phyloP scores from a whole-genome alignment of 2,113 vertebrate genomes.

The Myotis yumanensis region DNA sequence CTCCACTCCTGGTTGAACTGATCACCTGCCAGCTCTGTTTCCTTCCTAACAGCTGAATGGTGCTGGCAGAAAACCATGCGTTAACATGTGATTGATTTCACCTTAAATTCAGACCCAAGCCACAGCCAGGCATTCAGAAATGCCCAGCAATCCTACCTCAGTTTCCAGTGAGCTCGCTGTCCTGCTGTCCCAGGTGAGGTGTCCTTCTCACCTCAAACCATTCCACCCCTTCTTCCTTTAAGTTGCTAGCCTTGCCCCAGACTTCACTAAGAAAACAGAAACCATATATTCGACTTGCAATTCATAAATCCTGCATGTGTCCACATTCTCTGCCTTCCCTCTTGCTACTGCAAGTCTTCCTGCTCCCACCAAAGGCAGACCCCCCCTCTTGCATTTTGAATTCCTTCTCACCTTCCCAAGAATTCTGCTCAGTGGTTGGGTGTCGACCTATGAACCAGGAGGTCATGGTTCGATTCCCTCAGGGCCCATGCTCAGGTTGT shows the following conservation, averaged over 20 bases:
- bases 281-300: background rate
- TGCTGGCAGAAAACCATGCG: background rate
- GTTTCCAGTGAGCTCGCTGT: background rate
- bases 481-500: no score
- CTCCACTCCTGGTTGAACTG: background rate
- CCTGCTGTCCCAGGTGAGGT: background rate
- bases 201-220: background rate
- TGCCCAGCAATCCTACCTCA: background rate
- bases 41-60: background rate
- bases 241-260: background rate
- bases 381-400: background rate
- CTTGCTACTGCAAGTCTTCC: background rate
- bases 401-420: background rate
- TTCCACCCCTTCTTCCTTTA: background rate
- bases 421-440: background rate
- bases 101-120: background rate
- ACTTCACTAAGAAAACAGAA: background rate
- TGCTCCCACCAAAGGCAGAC: background rate
- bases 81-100: background rate
- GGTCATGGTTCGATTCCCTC: no score
- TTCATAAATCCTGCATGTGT: background rate
- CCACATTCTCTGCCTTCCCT: background rate
- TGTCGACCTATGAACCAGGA: no score
- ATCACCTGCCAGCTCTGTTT: background rate
- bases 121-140: background rate